Evolutionary conservation across 2,113 vertebrate species (phyloP).

Genomic region (Planiliza haematocheilus): DNA sequence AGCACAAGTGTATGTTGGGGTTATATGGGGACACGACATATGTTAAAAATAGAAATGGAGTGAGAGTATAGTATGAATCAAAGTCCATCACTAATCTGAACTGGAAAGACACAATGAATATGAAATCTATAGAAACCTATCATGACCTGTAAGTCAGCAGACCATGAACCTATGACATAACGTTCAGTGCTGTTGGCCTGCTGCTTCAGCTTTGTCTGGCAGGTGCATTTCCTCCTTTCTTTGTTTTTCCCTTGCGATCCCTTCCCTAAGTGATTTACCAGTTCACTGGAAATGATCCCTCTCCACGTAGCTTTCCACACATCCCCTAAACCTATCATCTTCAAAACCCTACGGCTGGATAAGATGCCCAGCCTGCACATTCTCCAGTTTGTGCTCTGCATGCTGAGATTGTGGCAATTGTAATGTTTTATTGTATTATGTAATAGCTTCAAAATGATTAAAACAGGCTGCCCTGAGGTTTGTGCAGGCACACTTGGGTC

Average conservation of each 20-base stretch:
- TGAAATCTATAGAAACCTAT: neutral
- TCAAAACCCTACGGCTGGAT: constrained; percentile 46
- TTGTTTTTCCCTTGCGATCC: constrained; percentile 71
- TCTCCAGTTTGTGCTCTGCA: constrained; percentile 57
- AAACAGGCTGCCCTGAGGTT: constrained; percentile 65
- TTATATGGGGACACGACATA: neutral
- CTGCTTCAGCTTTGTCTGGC: constrained; percentile 63
- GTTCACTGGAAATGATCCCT: constrained; percentile 66
- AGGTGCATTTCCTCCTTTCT: constrained; percentile 77
- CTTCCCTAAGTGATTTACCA: constrained; percentile 70
- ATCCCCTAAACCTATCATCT: constrained; percentile 76
- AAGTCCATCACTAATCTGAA: constrained; percentile 8
- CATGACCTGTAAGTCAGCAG: constrained; percentile 52
- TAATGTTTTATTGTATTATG: constrained; percentile 78
- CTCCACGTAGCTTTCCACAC: constrained; percentile 59
- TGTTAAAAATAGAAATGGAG: neutral
- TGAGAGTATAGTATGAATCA: neutral
- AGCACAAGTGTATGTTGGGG: neutral
- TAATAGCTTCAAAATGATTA: constrained; percentile 69
- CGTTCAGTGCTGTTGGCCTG: constrained; percentile 38
- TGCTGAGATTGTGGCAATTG: constrained; percentile 72
- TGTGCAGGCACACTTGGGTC: constrained; percentile 47
- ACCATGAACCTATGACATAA: constrained; percentile 41
- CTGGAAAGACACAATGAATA: constrained; percentile 2
- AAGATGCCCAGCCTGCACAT: constrained; percentile 62